Base-by-base conservation (phyloP, 2,888 invertebrate species). In the Drosophila siamana region DNA sequence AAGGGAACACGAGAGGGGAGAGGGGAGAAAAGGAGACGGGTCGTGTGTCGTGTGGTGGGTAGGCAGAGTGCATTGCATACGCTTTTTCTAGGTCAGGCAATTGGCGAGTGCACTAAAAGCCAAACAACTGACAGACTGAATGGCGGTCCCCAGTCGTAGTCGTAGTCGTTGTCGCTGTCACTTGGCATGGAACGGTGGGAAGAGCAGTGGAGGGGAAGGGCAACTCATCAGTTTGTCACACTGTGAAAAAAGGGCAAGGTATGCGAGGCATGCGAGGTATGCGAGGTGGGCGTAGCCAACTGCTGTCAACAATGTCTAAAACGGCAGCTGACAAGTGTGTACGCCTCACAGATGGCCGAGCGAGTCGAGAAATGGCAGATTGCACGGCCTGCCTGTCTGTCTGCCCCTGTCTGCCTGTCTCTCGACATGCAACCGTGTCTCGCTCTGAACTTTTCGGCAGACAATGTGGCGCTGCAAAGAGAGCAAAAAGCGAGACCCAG, bases 51-150 rank as follows among this genome's bases (percentile, higher is more conserved):
- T n/a, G n/a, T n/a, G n/a, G n/a, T n/a, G n/a, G 52, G 22, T 11
- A 28, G 24, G 9, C 28, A 15, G 13, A n/a, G 54, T 30, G 47
- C 40, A 48, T 8, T 41, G 28, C 40, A 41, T 9, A 28, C 15
- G 36, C 36, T 33, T 33, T 33, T 84, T 84, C 51, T 84, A 73
- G 87, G 85, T 84, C 78, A 80, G 81, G 60, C 84, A 80, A 83
- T 80, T 86, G 86, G 78, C 84, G 77, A 86, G 69, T 80, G 84
- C 82, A 84, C 78, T 86, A 71, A 86, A 86, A 83, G 87, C 87
- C 85, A 86, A 86, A 86, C 81, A 84, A 73, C 69, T 64, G 80
- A 61, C 68, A 63, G 73, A 69, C 75, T 51, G 56, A 66, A 52
- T 61, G 52, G 15, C 41, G 44, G 40, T 38, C 44, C 13, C n/a